A percentile compares a stretch with the other conserved stretches of the same genome.
Evolutionary conservation across 2,113 vertebrate species (phyloP).

Genomic region (Engystomops pustulosus): DNA sequence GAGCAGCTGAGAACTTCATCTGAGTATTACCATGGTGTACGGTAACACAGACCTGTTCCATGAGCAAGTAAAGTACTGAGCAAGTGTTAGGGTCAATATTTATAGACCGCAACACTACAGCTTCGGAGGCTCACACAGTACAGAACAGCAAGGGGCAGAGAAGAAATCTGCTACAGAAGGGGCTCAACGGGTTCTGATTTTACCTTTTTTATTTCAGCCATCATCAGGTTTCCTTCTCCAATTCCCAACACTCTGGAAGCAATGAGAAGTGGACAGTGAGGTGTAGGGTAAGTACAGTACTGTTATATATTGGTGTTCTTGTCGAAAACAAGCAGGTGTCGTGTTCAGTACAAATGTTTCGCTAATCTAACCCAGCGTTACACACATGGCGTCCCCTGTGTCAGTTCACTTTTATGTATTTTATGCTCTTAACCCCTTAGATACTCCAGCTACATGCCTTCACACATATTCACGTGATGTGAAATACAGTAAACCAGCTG

Average conservation of each 20-base stretch:
- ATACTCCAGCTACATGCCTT: not conserved
- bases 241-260: constrained; percentile 51
- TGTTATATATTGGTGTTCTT: constrained; percentile 20
- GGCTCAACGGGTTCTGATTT: constrained; percentile 59
- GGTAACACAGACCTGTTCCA: constrained; percentile 73
- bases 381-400: not conserved
- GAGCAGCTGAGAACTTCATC: constrained; percentile 78
- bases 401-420: not conserved
- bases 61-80: constrained; percentile 65
- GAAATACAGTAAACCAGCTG: not conserved
- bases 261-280: constrained; percentile 61
- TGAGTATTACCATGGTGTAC: constrained; percentile 69
- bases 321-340: constrained; percentile 39
- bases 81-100: constrained; percentile 77
- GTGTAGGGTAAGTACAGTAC: constrained; percentile 68
- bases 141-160: constrained; percentile 44
- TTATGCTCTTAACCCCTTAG: not conserved
- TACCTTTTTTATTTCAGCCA: constrained; percentile 54
- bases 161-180: constrained; percentile 50
- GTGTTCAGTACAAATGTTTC: not conserved
- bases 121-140: constrained; percentile 55
- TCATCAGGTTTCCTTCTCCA: constrained; percentile 61
- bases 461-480: not conserved
- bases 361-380: not conserved
- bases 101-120: constrained; percentile 73